A percentile compares a stretch with the other conserved stretches of the same genome.
Evolutionary conservation across 2,888 invertebrate species (phyloP).

Genomic region (Tetheella fluctuosa): DNA sequence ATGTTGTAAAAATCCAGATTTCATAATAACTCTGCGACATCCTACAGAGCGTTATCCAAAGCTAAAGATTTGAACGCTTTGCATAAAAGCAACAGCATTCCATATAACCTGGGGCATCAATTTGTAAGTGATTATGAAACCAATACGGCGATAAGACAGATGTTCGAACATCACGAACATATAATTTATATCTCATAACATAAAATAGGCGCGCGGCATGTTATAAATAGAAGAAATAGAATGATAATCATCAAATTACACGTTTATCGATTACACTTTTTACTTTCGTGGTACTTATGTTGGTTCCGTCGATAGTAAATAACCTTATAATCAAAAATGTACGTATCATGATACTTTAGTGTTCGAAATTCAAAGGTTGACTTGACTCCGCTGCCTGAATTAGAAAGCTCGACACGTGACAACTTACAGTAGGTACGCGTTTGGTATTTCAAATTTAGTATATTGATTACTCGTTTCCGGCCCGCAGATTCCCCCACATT

Average conservation of each 20-base stretch:
- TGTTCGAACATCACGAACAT: constrained; percentile 45
- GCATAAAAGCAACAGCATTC: constrained; percentile 25
- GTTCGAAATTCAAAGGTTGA: not conserved
- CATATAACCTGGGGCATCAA: constrained; percentile 41
- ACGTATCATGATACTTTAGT: not conserved
- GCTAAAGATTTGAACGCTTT: not conserved
- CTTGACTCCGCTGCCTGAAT: no score
- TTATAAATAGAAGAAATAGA: constrained; percentile 57
- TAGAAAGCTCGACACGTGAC: not conserved
- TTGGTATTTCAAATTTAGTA: no score
- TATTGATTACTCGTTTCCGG: no score
- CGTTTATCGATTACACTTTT: constrained; percentile 50
- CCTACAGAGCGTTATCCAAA: no score
- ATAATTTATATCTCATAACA: constrained; percentile 61
- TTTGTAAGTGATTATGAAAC: constrained; percentile 58
- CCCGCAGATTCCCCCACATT: no score
- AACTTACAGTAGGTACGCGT: no score
- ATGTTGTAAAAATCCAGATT: no score
- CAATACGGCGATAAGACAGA: constrained; percentile 56
- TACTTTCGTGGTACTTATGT: constrained; percentile 15
- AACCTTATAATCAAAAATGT: not conserved
- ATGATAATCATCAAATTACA: constrained; percentile 67
- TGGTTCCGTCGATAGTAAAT: constrained; percentile 8
- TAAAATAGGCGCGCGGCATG: constrained; percentile 34
- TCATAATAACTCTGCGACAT: no score